Evolutionary conservation across 2,888 invertebrate species (phyloP).

Genomic region (Nymphalis polychloros): DNA sequence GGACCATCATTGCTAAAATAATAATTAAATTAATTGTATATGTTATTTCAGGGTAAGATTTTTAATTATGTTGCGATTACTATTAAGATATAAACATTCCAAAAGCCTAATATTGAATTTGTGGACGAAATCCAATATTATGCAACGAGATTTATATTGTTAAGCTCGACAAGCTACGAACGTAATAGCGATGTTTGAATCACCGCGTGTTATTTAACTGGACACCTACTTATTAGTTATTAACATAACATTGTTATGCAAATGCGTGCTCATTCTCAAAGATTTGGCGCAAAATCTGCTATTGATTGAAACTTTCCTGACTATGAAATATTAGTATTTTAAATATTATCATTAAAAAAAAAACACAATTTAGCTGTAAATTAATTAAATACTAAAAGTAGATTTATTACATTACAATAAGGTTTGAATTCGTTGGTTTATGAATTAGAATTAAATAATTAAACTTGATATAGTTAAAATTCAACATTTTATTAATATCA

Average conservation of each 20-base stretch:
- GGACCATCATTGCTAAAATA: constrained; percentile 17
- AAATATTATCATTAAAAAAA: too few species aligned
- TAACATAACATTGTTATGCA: constrained; percentile 34
- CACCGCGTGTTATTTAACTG: constrained; percentile 39
- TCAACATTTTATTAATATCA: constrained; percentile 79
- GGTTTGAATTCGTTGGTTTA: neutral
- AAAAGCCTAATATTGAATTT: constrained; percentile 17
- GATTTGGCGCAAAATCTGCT: constrained; percentile 15
- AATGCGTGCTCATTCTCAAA: constrained; percentile 25
- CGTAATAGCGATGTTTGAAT: constrained; percentile 38
- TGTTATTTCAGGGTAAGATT: constrained; percentile 7
- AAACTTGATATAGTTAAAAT: constrained; percentile 49
- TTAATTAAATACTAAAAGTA: too few species aligned
- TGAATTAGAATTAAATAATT: constrained; percentile 33
- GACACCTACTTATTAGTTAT: constrained; percentile 25
- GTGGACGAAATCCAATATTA: constrained; percentile 24
- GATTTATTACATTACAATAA: too few species aligned
- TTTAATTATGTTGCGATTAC: constrained; percentile 10
- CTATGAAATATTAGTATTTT: too few species aligned
- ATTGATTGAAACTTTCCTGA: neutral
- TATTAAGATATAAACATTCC: constrained; percentile 7
- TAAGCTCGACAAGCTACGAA: constrained; percentile 38
- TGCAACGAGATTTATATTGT: constrained; percentile 31
- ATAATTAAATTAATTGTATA: constrained; percentile 15
- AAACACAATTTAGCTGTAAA: too few species aligned